These are phyloP conservation scores for Diarsia brunnea DNA, from an alignment of 2,888 invertebrate genomes.

Conservation along the genomic window DNA sequence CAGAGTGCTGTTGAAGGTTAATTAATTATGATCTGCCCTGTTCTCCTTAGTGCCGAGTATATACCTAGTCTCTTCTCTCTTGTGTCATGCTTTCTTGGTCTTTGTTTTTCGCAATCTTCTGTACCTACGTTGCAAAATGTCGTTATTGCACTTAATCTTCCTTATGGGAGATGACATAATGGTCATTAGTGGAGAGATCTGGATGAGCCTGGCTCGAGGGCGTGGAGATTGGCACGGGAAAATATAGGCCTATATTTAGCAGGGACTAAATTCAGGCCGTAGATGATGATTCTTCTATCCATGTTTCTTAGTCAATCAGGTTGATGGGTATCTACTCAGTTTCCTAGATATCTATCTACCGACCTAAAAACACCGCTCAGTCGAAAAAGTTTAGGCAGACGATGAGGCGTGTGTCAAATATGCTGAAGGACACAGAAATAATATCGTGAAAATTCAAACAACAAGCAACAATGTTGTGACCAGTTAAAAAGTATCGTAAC, in stretches of 20 bases:
- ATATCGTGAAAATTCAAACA: background rate
- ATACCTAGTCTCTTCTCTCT: background rate
- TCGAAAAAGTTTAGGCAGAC: no score
- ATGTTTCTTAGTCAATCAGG: background rate
- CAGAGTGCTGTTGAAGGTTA: background rate
- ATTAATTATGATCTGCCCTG: background rate
- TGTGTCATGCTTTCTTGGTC: background rate
- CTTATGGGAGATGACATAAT: background rate
- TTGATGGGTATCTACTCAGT: background rate
- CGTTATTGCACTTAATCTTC: background rate
- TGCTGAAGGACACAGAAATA: background rate
- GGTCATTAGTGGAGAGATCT: background rate
- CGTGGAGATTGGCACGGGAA: background rate
- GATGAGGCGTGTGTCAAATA: background rate
- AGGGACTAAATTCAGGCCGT: background rate
- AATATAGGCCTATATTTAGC: background rate
- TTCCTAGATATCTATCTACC: background rate
- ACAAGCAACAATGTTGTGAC: background rate
- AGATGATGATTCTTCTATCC: background rate
- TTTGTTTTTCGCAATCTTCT: background rate
- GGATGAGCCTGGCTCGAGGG: background rate
- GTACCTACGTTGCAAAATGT: background rate
- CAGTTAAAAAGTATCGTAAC: constrained; percentile 11
- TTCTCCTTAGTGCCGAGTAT: no score
- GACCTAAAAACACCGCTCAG: background rate